Evolutionary conservation across 2,113 vertebrate species (phyloP), one percentile per base, ranked within the genome.

Genomic region (Leptocoma aspasia): DNA sequence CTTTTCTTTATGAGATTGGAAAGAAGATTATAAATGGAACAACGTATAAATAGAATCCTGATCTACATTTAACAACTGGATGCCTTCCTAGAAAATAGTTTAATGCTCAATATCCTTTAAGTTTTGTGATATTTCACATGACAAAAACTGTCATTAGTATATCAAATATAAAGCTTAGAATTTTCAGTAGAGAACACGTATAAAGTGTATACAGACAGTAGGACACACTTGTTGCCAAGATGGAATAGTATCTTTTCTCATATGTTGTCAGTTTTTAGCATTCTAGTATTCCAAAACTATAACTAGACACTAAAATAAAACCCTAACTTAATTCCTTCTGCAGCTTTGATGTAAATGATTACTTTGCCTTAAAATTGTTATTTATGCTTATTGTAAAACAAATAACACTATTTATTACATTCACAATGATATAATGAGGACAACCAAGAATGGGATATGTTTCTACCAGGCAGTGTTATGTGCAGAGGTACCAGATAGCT

Each of bases 1-100:
- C 91, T 90, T 92, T 83, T 75, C 86, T 94, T 96, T 97, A 94
- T 90, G 94, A 97, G 96, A 95, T 97, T 89, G 89, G 64, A 90
- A 92, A 85, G 81, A 82, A 97, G 94, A 97, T 96, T 95, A 53
- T 63, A 71, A 47, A 61, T 78, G 35, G 82, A 95, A 78, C 64
- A 70, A 70, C 2, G 15, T 94, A 95, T 94, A 94, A 95, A 86
- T 92, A 94, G 95, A 94, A 90, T 81, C 35, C 68, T 95, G 88
- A 89, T 81, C 27, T 89, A 84, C 72, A 59, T 92, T 95, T 95
- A 93, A 93, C 47, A 94, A 86, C 68, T 59, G 22, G 47, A 33
- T 88, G 15, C 50, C 75, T 95, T 88, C 59, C 63, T 88, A 91
- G 71, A 93, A 92, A 93, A 94, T 75, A 47, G 42, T 63, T 56